Percentiles rank a stretch among this genome's conserved stretches.
Evolutionary conservation across 92 coral and sea anemone genomes (phyloP).

Genomic region (Zoanthus gigantus): DNA sequence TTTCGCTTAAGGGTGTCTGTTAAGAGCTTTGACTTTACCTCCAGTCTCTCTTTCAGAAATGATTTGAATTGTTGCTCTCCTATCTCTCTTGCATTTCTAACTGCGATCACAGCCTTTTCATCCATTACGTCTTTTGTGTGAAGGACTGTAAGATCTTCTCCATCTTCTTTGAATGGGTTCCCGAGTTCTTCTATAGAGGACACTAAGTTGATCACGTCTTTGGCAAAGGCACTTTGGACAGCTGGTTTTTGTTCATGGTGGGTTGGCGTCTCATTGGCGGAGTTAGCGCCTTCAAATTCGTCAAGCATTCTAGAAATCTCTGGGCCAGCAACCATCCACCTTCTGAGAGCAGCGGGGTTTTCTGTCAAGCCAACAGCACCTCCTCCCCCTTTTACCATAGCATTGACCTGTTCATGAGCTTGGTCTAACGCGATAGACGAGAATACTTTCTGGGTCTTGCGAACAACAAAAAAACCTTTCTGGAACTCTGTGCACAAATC

Average conservation of each 20-base stretch:
- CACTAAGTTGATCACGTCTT: constrained; percentile 57
- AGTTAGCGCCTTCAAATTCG: constrained; percentile 57
- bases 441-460: constrained; percentile 58
- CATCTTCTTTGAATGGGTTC: constrained; percentile 61
- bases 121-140: constrained; percentile 66
- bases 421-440: constrained; percentile 63
- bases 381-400: constrained; percentile 63
- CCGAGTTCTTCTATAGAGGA: constrained; percentile 70
- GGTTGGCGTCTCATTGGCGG: constrained; percentile 6
- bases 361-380: constrained; percentile 77
- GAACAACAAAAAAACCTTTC: constrained; percentile 53
- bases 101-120: not conserved
- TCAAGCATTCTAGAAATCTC: constrained; percentile 61
- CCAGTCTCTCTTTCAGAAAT: not conserved
- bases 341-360: constrained; percentile 69
- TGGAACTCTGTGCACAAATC: constrained; percentile 44
- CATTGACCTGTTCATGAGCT: constrained; percentile 71
- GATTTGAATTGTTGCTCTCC: too few species aligned
- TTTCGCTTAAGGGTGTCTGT: constrained; percentile 14
- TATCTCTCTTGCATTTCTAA: not conserved
- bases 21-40: constrained; percentile 6
- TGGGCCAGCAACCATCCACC: constrained; percentile 78
- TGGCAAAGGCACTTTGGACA: constrained; percentile 58
- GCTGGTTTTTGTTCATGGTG: constrained; percentile 60
- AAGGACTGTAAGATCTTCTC: constrained; percentile 59